A percentile compares a stretch with the other conserved stretches of the same genome.
Evolutionary conservation across 2,113 vertebrate species (phyloP).

Genomic region (Lepisosteus osseus): DNA sequence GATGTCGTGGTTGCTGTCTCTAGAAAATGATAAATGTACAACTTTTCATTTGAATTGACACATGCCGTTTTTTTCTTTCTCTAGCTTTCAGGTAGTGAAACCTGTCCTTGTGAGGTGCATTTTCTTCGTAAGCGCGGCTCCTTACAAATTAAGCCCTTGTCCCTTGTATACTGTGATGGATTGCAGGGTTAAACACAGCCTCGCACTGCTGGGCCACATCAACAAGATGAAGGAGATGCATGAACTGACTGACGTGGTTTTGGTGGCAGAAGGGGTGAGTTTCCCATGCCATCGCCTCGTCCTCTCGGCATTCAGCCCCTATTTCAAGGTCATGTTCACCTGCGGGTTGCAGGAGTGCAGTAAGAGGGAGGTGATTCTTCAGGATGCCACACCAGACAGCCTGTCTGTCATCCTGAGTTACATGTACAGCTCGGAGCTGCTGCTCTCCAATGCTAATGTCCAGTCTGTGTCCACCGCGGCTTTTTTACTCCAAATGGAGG

Average conservation of each 20-base stretch:
- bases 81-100: too few species aligned
- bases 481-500: slow-evolving; percentile 92
- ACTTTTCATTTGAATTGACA: too few species aligned
- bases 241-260: slow-evolving; percentile 83
- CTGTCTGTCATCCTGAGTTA: slow-evolving; percentile 77
- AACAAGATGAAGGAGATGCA: slow-evolving; percentile 77
- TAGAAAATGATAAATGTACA: too few species aligned
- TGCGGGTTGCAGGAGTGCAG: slow-evolving; percentile 85
- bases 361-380: slow-evolving; percentile 75
- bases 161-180: slow-evolving; percentile 62
- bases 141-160: too few species aligned
- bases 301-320: slow-evolving; percentile 90
- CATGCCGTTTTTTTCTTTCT: too few species aligned
- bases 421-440: slow-evolving; percentile 82
- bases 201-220: slow-evolving; percentile 74
- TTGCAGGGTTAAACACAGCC: slow-evolving; percentile 66
- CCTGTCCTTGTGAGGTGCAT: too few species aligned
- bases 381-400: slow-evolving; percentile 79
- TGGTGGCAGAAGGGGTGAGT: slow-evolving; percentile 81
- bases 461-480: slow-evolving; percentile 84
- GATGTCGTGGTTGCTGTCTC: too few species aligned
- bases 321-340: slow-evolving; percentile 94
- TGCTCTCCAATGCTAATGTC: slow-evolving; percentile 74
- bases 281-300: slow-evolving; percentile 90
- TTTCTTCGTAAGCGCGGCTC: too few species aligned